Conservation (phyloP, 2,888 invertebrate species). For the Capitulum mitella region DNA sequence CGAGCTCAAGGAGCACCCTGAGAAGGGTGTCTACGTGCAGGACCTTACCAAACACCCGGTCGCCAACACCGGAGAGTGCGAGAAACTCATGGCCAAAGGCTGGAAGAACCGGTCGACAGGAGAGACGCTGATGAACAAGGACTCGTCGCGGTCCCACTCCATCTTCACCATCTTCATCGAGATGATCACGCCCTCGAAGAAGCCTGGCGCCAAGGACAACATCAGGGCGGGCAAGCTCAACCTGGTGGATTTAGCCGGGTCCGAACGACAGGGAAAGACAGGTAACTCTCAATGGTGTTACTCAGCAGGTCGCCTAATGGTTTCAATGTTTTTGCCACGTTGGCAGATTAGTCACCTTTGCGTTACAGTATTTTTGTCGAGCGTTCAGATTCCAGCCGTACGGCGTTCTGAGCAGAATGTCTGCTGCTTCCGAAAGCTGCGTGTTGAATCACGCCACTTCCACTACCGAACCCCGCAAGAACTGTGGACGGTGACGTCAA, state of each 20-base stretch:
- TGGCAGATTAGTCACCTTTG: too few species aligned
- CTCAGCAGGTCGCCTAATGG: too few species aligned
- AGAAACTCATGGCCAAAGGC: slow-evolving; percentile 63
- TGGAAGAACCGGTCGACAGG: slow-evolving; percentile 76
- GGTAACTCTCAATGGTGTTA: too few species aligned
- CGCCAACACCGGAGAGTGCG: slow-evolving; percentile 68
- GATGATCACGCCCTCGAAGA: slow-evolving; percentile 54
- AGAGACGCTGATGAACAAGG: slow-evolving; percentile 81
- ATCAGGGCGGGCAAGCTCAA: slow-evolving; percentile 68
- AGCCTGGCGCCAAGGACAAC: slow-evolving; percentile 42
- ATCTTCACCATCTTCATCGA: slow-evolving; percentile 80
- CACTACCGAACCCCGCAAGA: too few species aligned
- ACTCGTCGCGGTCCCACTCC: slow-evolving; percentile 75
- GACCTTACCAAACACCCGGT: slow-evolving; percentile 66
- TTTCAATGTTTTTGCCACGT: too few species aligned
- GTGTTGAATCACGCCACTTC: too few species aligned
- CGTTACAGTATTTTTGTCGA: too few species aligned
- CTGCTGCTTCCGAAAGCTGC: too few species aligned
- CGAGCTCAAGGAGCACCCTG: slow-evolving; percentile 60
- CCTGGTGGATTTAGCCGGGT: slow-evolving; percentile 81
- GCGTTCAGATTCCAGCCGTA: too few species aligned
- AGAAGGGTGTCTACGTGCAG: slow-evolving; percentile 58
- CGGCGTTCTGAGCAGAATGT: too few species aligned
- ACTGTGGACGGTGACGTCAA: too few species aligned
- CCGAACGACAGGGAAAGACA: slow-evolving; percentile 73